A percentile compares a stretch with the other conserved stretches of the same genome.
These are phyloP conservation scores for Capra hircus DNA, from an alignment of 2,113 vertebrate genomes.

Conservation along the genomic window DNA sequence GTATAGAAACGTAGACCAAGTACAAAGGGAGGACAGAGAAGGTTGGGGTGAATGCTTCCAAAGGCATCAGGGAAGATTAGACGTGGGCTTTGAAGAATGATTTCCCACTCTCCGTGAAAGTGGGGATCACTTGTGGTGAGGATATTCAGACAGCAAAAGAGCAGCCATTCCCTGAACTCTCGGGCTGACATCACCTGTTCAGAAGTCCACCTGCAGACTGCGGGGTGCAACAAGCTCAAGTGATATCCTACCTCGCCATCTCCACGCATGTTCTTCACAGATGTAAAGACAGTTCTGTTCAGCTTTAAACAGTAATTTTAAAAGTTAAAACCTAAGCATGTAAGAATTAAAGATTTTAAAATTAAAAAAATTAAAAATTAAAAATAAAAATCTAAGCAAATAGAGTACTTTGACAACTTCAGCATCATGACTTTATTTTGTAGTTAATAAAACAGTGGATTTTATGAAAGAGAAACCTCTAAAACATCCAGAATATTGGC, in stretches of 20 bases:
- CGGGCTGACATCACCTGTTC: accelerated
- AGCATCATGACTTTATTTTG: constrained; percentile 29
- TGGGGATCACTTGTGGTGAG: neutral
- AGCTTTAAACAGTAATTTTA: neutral
- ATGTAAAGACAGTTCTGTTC: neutral
- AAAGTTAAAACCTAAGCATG: neutral
- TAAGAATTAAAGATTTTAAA: too few species aligned
- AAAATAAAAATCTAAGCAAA: neutral
- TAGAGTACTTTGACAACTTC: neutral
- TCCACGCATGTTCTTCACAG: neutral
- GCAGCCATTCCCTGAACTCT: accelerated
- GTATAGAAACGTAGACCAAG: neutral
- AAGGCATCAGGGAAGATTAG: neutral
- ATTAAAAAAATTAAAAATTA: neutral
- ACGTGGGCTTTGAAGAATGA: neutral
- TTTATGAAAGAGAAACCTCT: neutral
- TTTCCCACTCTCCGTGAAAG: too few species aligned
- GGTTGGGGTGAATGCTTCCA: neutral
- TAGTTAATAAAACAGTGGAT: neutral
- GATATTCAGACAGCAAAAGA: neutral
- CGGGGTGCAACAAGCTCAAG: accelerated
- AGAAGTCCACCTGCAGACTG: neutral
- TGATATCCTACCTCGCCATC: too few species aligned
- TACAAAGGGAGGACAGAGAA: neutral
- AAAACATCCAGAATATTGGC: neutral